Evolutionary conservation across 2,113 vertebrate species (phyloP), one percentile per base, ranked within the genome.

Genomic region (Opisthocomus hoazin): DNA sequence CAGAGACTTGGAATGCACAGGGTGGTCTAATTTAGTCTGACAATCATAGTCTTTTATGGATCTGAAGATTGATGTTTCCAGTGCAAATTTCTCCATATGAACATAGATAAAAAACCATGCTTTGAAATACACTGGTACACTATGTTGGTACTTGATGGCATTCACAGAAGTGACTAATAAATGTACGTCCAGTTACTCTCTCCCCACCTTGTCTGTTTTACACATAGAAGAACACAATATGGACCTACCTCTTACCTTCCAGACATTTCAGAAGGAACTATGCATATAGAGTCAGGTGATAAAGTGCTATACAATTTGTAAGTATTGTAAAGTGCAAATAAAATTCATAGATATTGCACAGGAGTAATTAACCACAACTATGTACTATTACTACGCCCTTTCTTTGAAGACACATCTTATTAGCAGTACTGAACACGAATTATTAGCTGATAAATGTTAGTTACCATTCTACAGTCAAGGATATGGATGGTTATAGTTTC

Each of bases 401-500:
- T 43, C 48, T 61, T 85, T 76, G 24, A 81, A 87, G 36, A 61
- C 22, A 34, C 7, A 74, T 36, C 43, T 60, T 63, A 86, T 16
- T 43, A 90, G 48, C 39, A 83, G 30, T 18, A 86, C 15, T 43
- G 29, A 88, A 80, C 48, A 68, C 20, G 30, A 45, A 61, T 75
- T 50, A 41, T 74, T 94, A 95, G 60, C 24, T 54, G 24, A 90
- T 63, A 86, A 92, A 89, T 36, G 24, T 57, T 86, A 87, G 83
- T 98, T 96, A 98, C 98, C 81, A 96, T 98, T 75, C 98, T 98
- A 97, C 99, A 99, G 95, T 99, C 98, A 58, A 98, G 98, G 70
- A 99, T 97, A 14, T 98, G 98, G 71, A 99, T 97, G 12, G 98
- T 98, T 94, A 99, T 89, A 3, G 98, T 99, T 95, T 99, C 99